These are phyloP conservation scores for Echinometra lucunter DNA, from an alignment of 53 echinoderm and acorn worm genomes.

Conservation along the genomic window DNA sequence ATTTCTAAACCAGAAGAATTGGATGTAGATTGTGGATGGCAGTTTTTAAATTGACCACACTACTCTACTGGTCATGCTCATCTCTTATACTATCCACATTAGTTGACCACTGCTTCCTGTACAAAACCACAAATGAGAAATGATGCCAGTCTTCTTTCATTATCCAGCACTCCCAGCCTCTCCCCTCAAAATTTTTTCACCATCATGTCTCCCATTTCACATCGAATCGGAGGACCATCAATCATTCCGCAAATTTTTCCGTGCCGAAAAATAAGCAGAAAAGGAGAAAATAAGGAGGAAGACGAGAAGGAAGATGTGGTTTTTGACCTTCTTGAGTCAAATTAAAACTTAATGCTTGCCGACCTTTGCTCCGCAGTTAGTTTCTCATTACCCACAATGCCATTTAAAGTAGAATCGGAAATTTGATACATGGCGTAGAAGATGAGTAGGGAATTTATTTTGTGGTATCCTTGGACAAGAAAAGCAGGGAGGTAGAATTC, in stretches of 20 bases:
- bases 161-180: slow-evolving; percentile 1
- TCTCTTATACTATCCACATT: not conserved
- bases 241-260: slow-evolving; percentile 48
- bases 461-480: not conserved
- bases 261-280: slow-evolving; percentile 19
- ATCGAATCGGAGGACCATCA: slow-evolving; percentile 37
- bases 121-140: slow-evolving; percentile 50
- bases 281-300: not conserved
- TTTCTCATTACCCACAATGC: slow-evolving; percentile 56
- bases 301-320: slow-evolving; percentile 44
- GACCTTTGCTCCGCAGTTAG: slow-evolving; percentile 48
- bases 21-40: not conserved
- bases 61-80: slow-evolving; percentile 27
- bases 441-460: slow-evolving; percentile 38
- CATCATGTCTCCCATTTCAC: slow-evolving; percentile 30
- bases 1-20: not conserved
- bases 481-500: not conserved
- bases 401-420: slow-evolving; percentile 46
- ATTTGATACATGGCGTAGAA: slow-evolving; percentile 46
- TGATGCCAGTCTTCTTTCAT: slow-evolving; percentile 15
- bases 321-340: slow-evolving; percentile 60
- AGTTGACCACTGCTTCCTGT: slow-evolving; percentile 22
- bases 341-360: slow-evolving; percentile 53
- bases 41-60: slow-evolving; percentile 40
- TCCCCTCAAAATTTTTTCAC: not conserved